phyloP scores from a whole-genome alignment of 1,140 invertebrate species.

The Sipha flava region DNA sequence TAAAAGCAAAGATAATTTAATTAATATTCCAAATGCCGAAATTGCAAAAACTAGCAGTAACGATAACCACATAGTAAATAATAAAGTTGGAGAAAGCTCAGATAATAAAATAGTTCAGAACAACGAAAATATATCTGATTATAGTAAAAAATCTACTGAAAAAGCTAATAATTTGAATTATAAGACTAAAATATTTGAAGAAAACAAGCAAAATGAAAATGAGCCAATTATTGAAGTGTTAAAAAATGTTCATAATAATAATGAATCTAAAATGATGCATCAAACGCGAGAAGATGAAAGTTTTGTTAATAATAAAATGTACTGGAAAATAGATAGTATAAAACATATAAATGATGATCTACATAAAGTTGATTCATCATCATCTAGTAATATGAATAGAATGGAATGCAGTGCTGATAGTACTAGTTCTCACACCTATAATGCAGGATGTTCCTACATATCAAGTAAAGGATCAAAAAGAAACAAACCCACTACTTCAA shows the following conservation, averaged over 20 bases:
- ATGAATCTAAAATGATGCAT: neutral
- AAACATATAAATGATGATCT: neutral
- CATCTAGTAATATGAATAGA: neutral
- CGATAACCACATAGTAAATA: neutral
- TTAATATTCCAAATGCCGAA: too few relatives aligned
- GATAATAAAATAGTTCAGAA: neutral
- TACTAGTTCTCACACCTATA: neutral
- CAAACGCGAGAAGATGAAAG: neutral
- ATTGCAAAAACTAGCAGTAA: too few relatives aligned
- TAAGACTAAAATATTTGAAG: neutral
- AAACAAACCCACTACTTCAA: neutral
- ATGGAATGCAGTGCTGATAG: neutral
- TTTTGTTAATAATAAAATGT: neutral
- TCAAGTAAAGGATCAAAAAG: neutral
- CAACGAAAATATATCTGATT: neutral
- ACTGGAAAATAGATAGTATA: neutral
- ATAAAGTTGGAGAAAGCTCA: neutral
- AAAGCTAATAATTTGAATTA: neutral
- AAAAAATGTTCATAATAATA: neutral
- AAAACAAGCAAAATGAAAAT: neutral
- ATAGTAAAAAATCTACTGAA: neutral
- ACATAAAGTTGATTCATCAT: neutral
- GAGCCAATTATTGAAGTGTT: neutral
- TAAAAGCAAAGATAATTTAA: too few relatives aligned
- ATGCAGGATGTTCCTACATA: neutral